phyloP scores from a whole-genome alignment of 2,888 invertebrate genomes.

The Alcis repandata region DNA sequence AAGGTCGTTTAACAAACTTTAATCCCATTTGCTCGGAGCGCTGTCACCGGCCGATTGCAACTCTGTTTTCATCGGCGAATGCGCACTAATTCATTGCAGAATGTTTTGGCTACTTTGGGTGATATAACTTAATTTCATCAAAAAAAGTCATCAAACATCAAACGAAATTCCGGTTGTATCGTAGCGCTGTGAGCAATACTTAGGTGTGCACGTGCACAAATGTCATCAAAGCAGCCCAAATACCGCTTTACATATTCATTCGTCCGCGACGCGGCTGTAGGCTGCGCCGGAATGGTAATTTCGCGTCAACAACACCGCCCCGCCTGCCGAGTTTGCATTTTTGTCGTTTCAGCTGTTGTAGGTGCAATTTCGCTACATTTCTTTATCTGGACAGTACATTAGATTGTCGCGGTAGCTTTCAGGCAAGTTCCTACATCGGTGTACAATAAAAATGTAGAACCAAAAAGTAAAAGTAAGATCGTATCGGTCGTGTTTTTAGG shows the following conservation, averaged over 20 bases:
- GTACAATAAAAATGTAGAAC: too few species aligned
- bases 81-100: conserved; percentile 69
- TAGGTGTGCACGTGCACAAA: conserved; percentile 42
- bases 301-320: conserved; percentile 75
- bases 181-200: conserved; percentile 40
- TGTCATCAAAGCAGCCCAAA: conserved; percentile 72
- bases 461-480: too few species aligned
- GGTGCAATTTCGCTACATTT: conserved; percentile 59
- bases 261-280: conserved; percentile 62
- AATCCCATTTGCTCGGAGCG: conserved; percentile 77
- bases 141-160: neutral
- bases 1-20: conserved; percentile 83
- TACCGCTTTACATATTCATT: conserved; percentile 81
- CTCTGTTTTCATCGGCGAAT: conserved; percentile 63
- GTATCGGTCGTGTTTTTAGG: too few species aligned
- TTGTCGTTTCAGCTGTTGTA: conserved; percentile 72
- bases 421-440: neutral
- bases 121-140: conserved; percentile 9
- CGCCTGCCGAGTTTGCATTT: conserved; percentile 75
- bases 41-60: conserved; percentile 75
- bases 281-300: conserved; percentile 80
- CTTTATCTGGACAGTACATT: conserved; percentile 29
- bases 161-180: conserved; percentile 7
- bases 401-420: conserved; percentile 5
- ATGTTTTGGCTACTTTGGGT: conserved; percentile 32